Conservation (phyloP, 2,888 invertebrate genomes). For the Myopa tessellatipennis region DNA sequence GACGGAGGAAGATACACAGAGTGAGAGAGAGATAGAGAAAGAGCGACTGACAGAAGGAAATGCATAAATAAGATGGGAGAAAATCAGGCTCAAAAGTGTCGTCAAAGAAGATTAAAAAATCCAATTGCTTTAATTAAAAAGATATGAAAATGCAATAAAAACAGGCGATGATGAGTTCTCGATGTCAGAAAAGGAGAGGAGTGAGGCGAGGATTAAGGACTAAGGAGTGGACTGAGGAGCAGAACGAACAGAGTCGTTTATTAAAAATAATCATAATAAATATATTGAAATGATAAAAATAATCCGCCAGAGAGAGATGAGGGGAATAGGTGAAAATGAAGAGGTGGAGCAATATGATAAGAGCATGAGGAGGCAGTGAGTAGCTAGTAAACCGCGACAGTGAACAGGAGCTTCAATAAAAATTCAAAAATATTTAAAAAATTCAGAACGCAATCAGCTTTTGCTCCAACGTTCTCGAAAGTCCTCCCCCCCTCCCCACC, state of each 20-base stretch:
- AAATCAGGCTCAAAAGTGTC: slow-evolving; percentile 2
- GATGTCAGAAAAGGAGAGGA: neutral
- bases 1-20: neutral
- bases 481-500: too few species aligned
- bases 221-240: neutral
- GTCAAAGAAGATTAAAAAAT: slow-evolving; percentile 5
- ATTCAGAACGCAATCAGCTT: too few species aligned
- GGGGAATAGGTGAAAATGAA: too few species aligned
- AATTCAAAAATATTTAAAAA: too few species aligned
- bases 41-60: neutral
- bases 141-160: slow-evolving; percentile 8
- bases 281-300: neutral
- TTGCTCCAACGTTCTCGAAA: too few species aligned
- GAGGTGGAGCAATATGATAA: too few species aligned
- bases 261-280: neutral
- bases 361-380: too few species aligned
- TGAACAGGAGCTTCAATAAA: too few species aligned
- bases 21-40: neutral
- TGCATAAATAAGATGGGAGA: neutral
- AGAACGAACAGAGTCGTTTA: neutral
- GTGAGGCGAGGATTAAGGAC: neutral
- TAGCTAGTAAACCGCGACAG: too few species aligned
- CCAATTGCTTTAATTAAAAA: slow-evolving; percentile 22
- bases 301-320: neutral
- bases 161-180: neutral